Evolutionary conservation across 2,113 vertebrate species (phyloP), one percentile per base, ranked within the genome.

Genomic region (Malurus melanocephalus): DNA sequence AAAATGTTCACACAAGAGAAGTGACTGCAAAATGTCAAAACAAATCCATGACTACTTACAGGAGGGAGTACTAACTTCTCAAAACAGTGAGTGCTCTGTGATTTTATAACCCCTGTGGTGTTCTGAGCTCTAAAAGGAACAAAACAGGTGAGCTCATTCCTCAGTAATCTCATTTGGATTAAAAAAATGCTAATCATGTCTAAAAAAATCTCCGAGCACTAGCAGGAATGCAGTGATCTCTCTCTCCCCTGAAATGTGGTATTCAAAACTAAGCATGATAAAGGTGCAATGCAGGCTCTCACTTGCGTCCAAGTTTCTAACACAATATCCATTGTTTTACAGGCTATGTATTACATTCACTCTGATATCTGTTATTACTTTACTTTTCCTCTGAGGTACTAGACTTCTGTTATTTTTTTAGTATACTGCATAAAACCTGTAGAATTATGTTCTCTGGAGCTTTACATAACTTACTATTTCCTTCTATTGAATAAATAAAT

Each of bases 71-170:
- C 23, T 60, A 55, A 53, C 35, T 78, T 88, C 49, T 79, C 23
- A 51, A 78, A 88, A 78, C 38, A 81, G 46, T 30, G 28, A 93
- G 26, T 35, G 14, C 26, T 33, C 45, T 75, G 17, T 67, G 57
- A 78, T 88, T 88, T 88, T 84, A 68, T 72, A 93, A 90, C 33
- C 23, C 42, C 19, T 24, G 18, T 67, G 69, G 24, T 87, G 42
- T 78, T 61, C 66, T 80, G 76, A 53, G 46, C 42, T 92, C 79
- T 82, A 53, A 80, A 84, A 91, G 28, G 75, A 93, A 87, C 80
- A 93, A 94, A 94, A 91, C 73, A 94, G 91, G 85, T 93, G 76
- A 95, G 24, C 66, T 94, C 90, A 93, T 83, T 82, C 69, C 57
- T 84, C 53, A 85, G 79, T 43, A 87, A 81, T 83, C 59, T 92